Conservation (phyloP, 2,113 vertebrate species). For the Phaetusa simplex region DNA sequence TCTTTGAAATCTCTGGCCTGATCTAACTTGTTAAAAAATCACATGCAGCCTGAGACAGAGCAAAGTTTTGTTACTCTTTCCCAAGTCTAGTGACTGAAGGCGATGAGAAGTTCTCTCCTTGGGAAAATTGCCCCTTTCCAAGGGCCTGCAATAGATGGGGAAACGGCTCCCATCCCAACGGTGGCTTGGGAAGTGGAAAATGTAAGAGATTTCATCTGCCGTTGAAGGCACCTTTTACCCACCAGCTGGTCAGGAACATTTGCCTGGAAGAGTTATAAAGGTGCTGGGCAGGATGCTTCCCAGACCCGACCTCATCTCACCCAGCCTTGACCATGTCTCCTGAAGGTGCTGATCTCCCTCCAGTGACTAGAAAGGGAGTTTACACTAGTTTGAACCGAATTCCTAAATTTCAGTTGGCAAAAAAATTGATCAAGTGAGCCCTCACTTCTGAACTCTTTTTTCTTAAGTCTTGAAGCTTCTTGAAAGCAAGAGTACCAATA, state of each 20-base stretch:
- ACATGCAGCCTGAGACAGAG: conserved; percentile 1
- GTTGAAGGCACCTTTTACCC: neutral
- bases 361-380: neutral
- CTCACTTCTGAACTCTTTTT: neutral
- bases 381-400: neutral
- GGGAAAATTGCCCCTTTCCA: neutral
- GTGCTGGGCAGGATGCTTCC: neutral
- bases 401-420: neutral
- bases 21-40: conserved; percentile 8
- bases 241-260: neutral
- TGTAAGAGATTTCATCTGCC: neutral
- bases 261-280: no score
- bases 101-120: neutral
- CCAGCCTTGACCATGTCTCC: neutral
- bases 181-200: neutral
- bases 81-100: neutral
- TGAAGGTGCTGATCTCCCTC: neutral
- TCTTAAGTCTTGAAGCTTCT: neutral
- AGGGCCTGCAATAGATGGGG: neutral
- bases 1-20: conserved; percentile 46
- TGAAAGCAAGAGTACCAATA: neutral
- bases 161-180: fast-evolving
- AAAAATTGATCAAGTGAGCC: neutral
- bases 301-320: neutral
- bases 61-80: neutral